Conservation (phyloP, 2,888 invertebrate genomes). For the Gasteruption jaculator region DNA sequence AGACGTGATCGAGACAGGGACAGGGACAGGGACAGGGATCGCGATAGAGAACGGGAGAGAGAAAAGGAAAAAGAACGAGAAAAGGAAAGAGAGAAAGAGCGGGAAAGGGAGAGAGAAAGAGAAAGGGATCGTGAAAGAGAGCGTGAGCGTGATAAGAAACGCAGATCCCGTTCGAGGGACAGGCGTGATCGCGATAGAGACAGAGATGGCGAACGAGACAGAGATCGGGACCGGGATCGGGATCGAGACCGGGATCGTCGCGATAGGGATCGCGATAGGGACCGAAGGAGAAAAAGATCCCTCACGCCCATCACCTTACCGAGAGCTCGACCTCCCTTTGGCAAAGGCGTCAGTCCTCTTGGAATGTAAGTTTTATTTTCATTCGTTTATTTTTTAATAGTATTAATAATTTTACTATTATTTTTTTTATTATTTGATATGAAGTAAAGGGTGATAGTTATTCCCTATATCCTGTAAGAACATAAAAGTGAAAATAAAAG, state of each 20-base stretch:
- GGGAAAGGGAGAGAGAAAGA: constrained; percentile 19
- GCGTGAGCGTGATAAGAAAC: constrained; percentile 23
- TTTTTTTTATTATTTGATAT: background rate
- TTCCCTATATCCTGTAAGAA: too few species aligned
- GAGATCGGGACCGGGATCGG: constrained; percentile 30
- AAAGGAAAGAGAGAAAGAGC: constrained; percentile 34
- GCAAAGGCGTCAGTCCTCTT: constrained; percentile 50
- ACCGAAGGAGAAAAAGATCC: constrained; percentile 50
- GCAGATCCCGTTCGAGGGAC: constrained; percentile 30
- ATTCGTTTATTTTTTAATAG: too few species aligned
- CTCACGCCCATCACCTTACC: constrained; percentile 48
- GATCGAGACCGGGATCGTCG: constrained; percentile 30
- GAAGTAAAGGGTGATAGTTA: background rate
- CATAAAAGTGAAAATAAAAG: too few species aligned
- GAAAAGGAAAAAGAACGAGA: constrained; percentile 31
- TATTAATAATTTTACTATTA: background rate
- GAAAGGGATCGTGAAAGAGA: constrained; percentile 29
- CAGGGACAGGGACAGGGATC: constrained; percentile 33
- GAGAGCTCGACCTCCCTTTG: constrained; percentile 50
- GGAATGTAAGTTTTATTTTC: constrained; percentile 44
- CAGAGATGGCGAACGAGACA: constrained; percentile 33
- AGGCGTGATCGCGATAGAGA: constrained; percentile 44
- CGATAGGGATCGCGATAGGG: constrained; percentile 46
- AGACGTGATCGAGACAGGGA: constrained; percentile 34
- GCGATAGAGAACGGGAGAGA: constrained; percentile 28